Percentiles rank a stretch among this genome's conserved stretches.
Conservation (phyloP, 2,888 invertebrate genomes). For the Cryptus armator region DNA sequence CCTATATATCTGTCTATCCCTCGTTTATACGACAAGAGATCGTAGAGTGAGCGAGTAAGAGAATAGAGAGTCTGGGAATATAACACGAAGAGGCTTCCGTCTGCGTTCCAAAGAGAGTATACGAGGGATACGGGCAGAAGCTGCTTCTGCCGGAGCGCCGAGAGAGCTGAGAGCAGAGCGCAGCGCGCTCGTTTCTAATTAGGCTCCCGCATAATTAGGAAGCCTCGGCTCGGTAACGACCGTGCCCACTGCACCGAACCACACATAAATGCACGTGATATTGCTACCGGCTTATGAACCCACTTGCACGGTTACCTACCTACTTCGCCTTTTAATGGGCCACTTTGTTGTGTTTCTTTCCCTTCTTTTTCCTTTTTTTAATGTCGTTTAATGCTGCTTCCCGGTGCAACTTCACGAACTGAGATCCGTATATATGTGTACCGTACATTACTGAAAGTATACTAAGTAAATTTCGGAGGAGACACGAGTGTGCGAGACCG, state of each 20-base stretch:
- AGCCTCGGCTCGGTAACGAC: conserved; percentile 48
- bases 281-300: conserved; percentile 50
- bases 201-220: conserved; percentile 68
- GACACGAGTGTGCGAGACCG: neutral
- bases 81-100: conserved; percentile 42
- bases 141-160: conserved; percentile 21
- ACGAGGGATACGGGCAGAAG: conserved; percentile 31
- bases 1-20: conserved; percentile 22
- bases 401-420: conserved; percentile 11
- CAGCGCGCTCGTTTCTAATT: conserved; percentile 65
- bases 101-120: conserved; percentile 25
- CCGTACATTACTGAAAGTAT: neutral
- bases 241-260: conserved; percentile 18
- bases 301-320: conserved; percentile 17
- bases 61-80: conserved; percentile 32
- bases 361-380: conserved; percentile 42
- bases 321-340: conserved; percentile 41
- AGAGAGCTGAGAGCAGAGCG: conserved; percentile 44
- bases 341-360: conserved; percentile 32
- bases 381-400: conserved; percentile 46
- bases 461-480: conserved; percentile 1
- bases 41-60: conserved; percentile 27
- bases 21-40: conserved; percentile 40
- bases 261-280: conserved; percentile 42
- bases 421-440: neutral